These are phyloP conservation scores for Oryzias dopingdopingensis DNA, from an alignment of 2,797 vertebrate species.

Conservation along the genomic window DNA sequence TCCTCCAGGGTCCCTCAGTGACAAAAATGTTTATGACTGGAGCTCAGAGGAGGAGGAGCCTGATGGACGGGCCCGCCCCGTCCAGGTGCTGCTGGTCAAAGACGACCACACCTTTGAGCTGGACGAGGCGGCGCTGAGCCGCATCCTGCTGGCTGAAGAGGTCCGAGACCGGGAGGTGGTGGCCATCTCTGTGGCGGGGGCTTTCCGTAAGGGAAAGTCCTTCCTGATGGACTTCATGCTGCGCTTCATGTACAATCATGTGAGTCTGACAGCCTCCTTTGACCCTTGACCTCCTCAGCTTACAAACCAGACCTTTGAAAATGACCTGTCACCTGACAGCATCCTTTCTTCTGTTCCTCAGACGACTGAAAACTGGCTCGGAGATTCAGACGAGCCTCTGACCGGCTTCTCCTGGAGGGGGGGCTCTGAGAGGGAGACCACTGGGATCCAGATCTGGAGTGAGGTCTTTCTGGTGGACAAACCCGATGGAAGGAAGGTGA, in stretches of 20 bases:
- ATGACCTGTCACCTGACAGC: background rate
- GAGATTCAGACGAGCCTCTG: constrained; percentile 89
- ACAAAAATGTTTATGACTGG: constrained; percentile 90
- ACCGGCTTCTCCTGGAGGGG: constrained; percentile 98
- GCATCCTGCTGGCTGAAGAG: constrained; percentile 90
- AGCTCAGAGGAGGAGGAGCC: constrained; percentile 95
- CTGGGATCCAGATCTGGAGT: constrained; percentile 98
- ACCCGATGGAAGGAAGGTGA: constrained; percentile 90
- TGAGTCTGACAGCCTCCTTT: constrained; percentile 49
- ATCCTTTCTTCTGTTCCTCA: constrained; percentile 38
- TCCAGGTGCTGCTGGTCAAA: constrained; percentile 95
- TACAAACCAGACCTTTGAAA: too few relatives aligned
- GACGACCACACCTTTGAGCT: constrained; percentile 97
- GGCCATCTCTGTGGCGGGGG: constrained; percentile 93
- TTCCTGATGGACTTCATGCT: constrained; percentile 99
- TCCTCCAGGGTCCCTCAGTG: constrained; percentile 86
- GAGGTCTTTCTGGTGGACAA: constrained; percentile 96
- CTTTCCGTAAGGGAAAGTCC: constrained; percentile 97
- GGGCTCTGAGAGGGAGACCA: constrained; percentile 95
- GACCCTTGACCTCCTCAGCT: too few relatives aligned
- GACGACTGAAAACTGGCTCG: constrained; percentile 90
- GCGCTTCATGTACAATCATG: constrained; percentile 96
- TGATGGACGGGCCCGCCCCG: constrained; percentile 86
- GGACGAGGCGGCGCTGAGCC: constrained; percentile 89
- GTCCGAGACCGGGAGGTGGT: constrained; percentile 93